Conservation (phyloP, 1,140 invertebrate genomes). For the Procambarus clarkii region DNA sequence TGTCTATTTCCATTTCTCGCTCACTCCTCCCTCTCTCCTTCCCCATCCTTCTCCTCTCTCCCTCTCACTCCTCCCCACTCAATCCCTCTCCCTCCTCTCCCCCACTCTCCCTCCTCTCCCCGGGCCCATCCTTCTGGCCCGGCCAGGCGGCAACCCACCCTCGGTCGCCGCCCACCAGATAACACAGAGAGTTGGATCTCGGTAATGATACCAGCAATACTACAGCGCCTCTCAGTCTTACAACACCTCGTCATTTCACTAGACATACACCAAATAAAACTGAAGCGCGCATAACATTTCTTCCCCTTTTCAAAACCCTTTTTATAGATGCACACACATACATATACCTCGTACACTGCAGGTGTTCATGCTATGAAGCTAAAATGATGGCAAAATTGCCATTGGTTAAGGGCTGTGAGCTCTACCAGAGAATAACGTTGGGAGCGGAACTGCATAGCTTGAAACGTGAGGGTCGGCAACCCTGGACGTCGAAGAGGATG, state of each 20-base stretch:
- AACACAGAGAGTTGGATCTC: slow-evolving; percentile 49
- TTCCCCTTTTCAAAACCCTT: not conserved
- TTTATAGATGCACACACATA: not conserved
- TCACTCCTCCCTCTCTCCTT: not conserved
- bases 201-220: slow-evolving; percentile 47
- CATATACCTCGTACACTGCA: too few relatives aligned
- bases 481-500: slow-evolving; percentile 16
- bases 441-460: not conserved
- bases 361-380: too few relatives aligned
- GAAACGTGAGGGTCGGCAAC: slow-evolving; percentile 25
- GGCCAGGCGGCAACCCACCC: not conserved
- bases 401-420: too few relatives aligned
- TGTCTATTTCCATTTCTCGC: too few relatives aligned
- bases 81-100: slow-evolving; percentile 4
- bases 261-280: too few relatives aligned
- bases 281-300: too few relatives aligned
- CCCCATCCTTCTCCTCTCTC: not conserved
- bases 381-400: too few relatives aligned
- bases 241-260: not conserved
- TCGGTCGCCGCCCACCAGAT: slow-evolving; percentile 18
- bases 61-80: not conserved
- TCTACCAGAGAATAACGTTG: not conserved
- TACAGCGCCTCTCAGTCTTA: slow-evolving; percentile 19
- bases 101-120: slow-evolving; percentile 16
- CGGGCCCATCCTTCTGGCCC: slow-evolving; percentile 4